phyloP scores from a whole-genome alignment of 2,113 vertebrate species.

The Oreochromis tanganicae region DNA sequence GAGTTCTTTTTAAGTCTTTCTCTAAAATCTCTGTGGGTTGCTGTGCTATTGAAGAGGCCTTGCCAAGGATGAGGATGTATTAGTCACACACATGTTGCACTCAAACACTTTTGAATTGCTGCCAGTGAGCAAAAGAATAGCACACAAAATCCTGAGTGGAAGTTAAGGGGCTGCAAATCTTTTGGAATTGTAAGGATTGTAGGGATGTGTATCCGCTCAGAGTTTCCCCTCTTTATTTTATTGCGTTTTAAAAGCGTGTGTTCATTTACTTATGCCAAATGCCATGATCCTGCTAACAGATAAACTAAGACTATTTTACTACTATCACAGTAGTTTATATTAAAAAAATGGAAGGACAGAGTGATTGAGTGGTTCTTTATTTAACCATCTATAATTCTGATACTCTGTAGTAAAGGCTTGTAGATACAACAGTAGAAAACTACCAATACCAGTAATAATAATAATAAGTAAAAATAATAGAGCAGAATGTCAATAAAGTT shows the following conservation, averaged over 20 bases:
- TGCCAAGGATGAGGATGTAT: constrained; percentile 28
- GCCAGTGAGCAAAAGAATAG: constrained; percentile 8
- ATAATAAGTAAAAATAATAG: too few relatives aligned
- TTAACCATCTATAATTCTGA: background rate
- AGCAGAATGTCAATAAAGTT: too few relatives aligned
- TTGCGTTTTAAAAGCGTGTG: background rate
- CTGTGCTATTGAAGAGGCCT: background rate
- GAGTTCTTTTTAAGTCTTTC: constrained; percentile 17
- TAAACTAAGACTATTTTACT: background rate
- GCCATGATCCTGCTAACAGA: background rate
- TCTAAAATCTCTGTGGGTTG: constrained; percentile 26
- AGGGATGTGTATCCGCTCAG: background rate
- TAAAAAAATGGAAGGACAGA: background rate
- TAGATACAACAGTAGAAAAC: background rate
- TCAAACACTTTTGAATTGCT: constrained; percentile 9
- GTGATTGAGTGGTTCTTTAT: background rate
- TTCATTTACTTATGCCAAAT: background rate
- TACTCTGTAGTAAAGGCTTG: background rate
- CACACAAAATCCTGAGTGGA: background rate
- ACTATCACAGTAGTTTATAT: background rate
- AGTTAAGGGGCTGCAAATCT: background rate
- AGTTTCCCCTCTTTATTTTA: background rate
- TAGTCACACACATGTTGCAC: constrained; percentile 33
- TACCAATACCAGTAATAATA: background rate
- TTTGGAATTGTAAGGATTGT: background rate